Conservation (phyloP, 2,797 vertebrate species). For the Leptodactylus fallax region DNA sequence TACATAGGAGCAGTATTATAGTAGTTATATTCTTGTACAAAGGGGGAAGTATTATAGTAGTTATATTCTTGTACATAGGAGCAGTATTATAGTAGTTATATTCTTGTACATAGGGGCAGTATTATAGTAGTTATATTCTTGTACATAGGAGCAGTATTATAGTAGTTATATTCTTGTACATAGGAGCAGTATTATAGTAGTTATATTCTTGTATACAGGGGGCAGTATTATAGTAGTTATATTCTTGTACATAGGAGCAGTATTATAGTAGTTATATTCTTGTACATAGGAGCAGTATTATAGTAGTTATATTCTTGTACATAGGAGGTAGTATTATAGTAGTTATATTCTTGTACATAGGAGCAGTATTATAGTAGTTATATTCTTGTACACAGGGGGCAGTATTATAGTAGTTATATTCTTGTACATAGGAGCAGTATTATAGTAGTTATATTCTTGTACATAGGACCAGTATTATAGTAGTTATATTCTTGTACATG, state of each 20-base stretch:
- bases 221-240: constrained; percentile 10
- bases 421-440: constrained; percentile 9
- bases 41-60: neutral
- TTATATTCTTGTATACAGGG: constrained; percentile 17
- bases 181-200: constrained; percentile 21
- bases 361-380: constrained; percentile 20
- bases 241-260: constrained; percentile 4
- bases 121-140: constrained; percentile 18
- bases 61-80: constrained; percentile 8
- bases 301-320: constrained; percentile 11
- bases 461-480: neutral
- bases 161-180: constrained; percentile 16
- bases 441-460: constrained; percentile 15
- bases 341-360: constrained; percentile 13
- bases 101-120: constrained; percentile 7
- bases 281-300: neutral
- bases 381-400: constrained; percentile 1
- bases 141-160: constrained; percentile 10
- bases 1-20: neutral
- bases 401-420: constrained; percentile 22
- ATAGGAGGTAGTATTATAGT: constrained; percentile 13
- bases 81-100: constrained; percentile 23
- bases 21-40: constrained; percentile 12
- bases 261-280: constrained; percentile 16
- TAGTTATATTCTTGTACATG: neutral